A percentile compares a stretch with the other conserved stretches of the same genome.
Evolutionary conservation across 2,113 vertebrate species (phyloP).

Genomic region (Panurus biarmicus): DNA sequence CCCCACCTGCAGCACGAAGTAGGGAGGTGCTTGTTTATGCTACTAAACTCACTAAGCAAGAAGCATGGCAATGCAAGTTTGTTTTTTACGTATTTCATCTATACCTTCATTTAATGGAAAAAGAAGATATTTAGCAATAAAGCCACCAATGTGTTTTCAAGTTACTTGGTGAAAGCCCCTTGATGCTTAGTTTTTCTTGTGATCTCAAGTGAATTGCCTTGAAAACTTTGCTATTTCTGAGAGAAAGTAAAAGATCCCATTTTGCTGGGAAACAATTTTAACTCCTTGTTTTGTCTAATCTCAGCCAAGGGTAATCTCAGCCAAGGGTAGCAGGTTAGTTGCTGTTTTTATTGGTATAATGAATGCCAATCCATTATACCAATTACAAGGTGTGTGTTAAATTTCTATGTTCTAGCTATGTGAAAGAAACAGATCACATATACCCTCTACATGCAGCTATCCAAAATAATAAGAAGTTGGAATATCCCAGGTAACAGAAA

Average conservation of each 20-base stretch:
- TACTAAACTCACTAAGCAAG: neutral
- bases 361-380: too few relatives aligned
- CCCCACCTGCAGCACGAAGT: neutral
- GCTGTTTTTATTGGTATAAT: conserved; percentile 4
- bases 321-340: conserved; percentile 39
- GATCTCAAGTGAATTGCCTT: neutral
- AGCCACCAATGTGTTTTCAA: neutral
- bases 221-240: neutral
- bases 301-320: neutral
- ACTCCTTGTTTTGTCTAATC: conserved; percentile 1
- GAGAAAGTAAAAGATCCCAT: neutral
- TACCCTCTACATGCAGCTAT: neutral
- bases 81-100: neutral
- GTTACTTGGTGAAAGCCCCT: neutral
- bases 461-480: neutral
- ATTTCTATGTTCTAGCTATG: neutral
- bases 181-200: neutral
- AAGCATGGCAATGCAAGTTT: neutral
- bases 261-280: neutral
- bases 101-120: neutral
- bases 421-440: neutral
- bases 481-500: neutral
- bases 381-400: neutral
- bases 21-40: neutral
- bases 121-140: neutral